phyloP scores from a whole-genome alignment of 37 sponge, comb jelly and placozoan species.

The Tethya wilhelma region DNA sequence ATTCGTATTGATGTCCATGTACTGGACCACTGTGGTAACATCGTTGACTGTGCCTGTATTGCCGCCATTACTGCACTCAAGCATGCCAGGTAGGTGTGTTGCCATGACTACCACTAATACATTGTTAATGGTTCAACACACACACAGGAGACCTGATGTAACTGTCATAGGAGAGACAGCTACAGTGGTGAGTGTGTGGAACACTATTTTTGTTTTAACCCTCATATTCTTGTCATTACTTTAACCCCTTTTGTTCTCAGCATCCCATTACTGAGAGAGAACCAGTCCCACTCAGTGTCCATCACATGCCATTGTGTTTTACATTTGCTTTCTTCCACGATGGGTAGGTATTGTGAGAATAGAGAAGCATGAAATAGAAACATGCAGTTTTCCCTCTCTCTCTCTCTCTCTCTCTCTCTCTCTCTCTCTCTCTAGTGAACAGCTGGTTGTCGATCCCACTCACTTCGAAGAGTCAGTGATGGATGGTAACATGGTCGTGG shows the following conservation, averaged over 20 bases:
- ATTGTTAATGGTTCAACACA: neutral
- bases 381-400: constrained; percentile 2
- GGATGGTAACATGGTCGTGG: constrained; percentile 86
- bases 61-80: constrained; percentile 90
- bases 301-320: constrained; percentile 91
- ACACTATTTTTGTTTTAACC: no score
- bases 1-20: constrained; percentile 86
- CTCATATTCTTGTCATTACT: neutral
- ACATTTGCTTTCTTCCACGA: constrained; percentile 86
- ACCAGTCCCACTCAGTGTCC: constrained; percentile 88
- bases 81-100: constrained; percentile 83
- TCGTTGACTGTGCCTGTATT: constrained; percentile 77
- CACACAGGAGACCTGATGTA: constrained; percentile 82
- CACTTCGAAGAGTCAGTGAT: constrained; percentile 86
- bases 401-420: constrained; percentile 5
- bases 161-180: constrained; percentile 88
- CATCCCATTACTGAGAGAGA: constrained; percentile 82
- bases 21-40: constrained; percentile 89
- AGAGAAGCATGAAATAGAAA: neutral
- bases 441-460: constrained; percentile 73
- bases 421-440: constrained; percentile 24
- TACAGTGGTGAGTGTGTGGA: constrained; percentile 71
- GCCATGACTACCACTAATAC: no score
- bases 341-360: constrained; percentile 37
- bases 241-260: constrained; percentile 17